phyloP scores from a whole-genome alignment of 2,888 invertebrate species.

The Formica aserva region DNA sequence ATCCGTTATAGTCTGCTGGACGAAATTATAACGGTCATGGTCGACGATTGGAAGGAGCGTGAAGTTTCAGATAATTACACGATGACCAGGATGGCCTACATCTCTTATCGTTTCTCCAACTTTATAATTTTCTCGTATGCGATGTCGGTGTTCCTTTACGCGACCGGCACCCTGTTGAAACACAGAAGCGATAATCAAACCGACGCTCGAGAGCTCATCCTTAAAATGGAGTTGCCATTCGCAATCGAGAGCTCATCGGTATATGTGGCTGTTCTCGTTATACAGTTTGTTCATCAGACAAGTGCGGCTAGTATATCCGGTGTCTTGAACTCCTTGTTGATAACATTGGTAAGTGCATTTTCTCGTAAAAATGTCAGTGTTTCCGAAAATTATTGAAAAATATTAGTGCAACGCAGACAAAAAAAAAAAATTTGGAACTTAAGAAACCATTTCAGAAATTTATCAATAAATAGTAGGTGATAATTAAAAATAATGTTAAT shows the following conservation, averaged over 20 bases:
- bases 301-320: slow-evolving; percentile 34
- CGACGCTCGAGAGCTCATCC: slow-evolving; percentile 19
- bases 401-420: background rate
- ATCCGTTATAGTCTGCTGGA: slow-evolving; percentile 46
- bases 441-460: background rate
- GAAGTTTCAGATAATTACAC: slow-evolving; percentile 38
- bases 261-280: slow-evolving; percentile 46
- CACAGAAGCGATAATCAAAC: background rate
- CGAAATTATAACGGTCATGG: slow-evolving; percentile 50
- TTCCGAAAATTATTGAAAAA: background rate
- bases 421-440: background rate
- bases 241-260: slow-evolving; percentile 23
- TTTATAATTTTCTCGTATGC: slow-evolving; percentile 22
- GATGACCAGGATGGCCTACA: slow-evolving; percentile 36
- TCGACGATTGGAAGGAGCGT: slow-evolving; percentile 54
- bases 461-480: background rate
- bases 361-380: background rate
- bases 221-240: slow-evolving; percentile 64
- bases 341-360: slow-evolving; percentile 55
- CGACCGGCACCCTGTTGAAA: background rate
- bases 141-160: slow-evolving; percentile 11
- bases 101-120: slow-evolving; percentile 49
- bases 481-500: background rate
- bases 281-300: slow-evolving; percentile 57
- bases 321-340: slow-evolving; percentile 46